Evolutionary conservation across 1,140 invertebrate species (phyloP), one percentile per base, ranked within the genome.

Genomic region (Microplitis mediator): DNA sequence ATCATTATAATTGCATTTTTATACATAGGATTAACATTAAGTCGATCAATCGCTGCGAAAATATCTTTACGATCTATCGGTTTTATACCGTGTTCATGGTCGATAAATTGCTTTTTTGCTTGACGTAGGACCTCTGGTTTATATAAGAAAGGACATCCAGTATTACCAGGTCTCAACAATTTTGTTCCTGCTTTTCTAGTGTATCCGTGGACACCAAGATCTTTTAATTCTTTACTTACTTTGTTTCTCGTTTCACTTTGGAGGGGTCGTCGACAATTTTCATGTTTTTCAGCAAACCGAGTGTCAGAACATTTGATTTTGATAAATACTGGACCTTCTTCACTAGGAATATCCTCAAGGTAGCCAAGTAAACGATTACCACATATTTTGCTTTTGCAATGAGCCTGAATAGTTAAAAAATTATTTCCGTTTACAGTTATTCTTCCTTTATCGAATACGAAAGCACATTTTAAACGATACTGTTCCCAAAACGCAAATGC

Each of bases 401-500:
- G 58, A 5, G 16, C 58, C 4, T 61, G 9, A 11, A 61, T 31
- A 32, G 31, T 34, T 4, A 61, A 1, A 61, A 31, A 34, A 61
- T 61, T 61, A 61, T 32, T 61, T 9, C 58, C 58, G 58, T 23
- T 61, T 61, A 23, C 16, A 13, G 6, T 9, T 32, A 35, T 61
- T 61, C 31, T 61, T 8, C 58, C 58, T 32, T 61, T 13, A 32
- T 61, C 31, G 31, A 61, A 61, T 32, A 61, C 13, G 32, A 61
- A 61, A 31, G 23, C 23, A 32, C 58, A 61, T 34, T 61, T 61
- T 13, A 61, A 32, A 31, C 58, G 23, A 34, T 61, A 61, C 31
- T 61, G 58, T 61, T 61, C 58, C 23, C 58, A 61, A 61, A 61
- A 61, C 6, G 58, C 58, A 23, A 31, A 61, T 9, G 58, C 16